Evolutionary conservation across 2,888 invertebrate genomes (phyloP), one percentile per base, ranked within the genome.

Genomic region (Cerceris rybyensis): DNA sequence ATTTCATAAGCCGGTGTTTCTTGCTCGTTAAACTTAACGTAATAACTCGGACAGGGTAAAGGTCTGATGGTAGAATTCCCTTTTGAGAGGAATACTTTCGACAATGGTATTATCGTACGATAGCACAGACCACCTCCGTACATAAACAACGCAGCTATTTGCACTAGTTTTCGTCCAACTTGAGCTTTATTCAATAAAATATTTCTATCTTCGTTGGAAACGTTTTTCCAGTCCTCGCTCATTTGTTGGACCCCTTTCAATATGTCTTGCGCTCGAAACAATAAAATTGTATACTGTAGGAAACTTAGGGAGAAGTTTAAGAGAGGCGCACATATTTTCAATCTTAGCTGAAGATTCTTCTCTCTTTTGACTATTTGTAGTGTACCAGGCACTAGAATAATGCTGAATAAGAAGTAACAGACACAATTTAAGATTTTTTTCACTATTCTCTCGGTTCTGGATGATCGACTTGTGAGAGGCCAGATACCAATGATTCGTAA

Each of bases 171-270:
- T 43, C 88, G 71, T 0, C 88, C 88, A 7, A 86, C 52, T 69
- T 81, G 85, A 0, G 88, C 89, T 17, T 87, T 87, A n/a, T 76
- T 75, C 6, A 74, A 57, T 89, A 90, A 89, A 6, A 88, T 79
- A 0, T 52, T 46, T 6, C 84, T 79, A 17, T 80, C 71, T 17
- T 70, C 28, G 28, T 28, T 28, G 28, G 28, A 28, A 28, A 78
- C 85, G 70, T 16, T 73, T 68, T 68, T 81, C 88, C 82, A 87
- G 71, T 82, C 89, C 13, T 88, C 78, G 0, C 59, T 41, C 13
- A 87, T 81, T 8, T 76, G 59, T 74, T 84, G 83, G 4, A 86
- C n/a, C 5, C 66, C 55, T 4, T 60, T 54, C 13, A 28, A 65
- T 1, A 82, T 70, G 0, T 46, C 59, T 0, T 55, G 55, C 2